Conservation (phyloP, 2,113 vertebrate genomes). For the Neofelis nebulosa region DNA sequence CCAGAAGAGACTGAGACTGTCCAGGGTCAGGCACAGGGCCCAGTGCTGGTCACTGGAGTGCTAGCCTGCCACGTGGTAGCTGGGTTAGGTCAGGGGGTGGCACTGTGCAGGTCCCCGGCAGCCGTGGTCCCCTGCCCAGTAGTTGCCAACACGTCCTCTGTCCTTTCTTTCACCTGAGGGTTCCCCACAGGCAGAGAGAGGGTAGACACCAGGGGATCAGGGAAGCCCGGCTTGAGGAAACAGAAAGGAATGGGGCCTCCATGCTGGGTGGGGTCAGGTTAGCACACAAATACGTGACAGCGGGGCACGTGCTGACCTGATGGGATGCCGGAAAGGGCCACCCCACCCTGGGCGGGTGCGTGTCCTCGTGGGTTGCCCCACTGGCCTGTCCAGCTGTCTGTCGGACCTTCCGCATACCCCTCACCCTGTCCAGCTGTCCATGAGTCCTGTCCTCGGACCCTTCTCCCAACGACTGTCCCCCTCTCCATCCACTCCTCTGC, state of each 20-base stretch:
- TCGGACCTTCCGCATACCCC: neutral
- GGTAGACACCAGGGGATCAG: neutral
- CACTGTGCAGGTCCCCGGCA: neutral
- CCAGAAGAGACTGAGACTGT: neutral
- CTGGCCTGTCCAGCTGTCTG: neutral
- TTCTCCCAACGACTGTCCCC: neutral
- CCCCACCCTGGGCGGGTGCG: neutral
- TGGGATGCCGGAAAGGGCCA: neutral
- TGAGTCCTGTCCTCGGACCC: neutral
- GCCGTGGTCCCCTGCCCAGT: neutral
- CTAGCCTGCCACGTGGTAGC: neutral
- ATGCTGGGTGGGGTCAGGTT: neutral
- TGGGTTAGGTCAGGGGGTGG: neutral
- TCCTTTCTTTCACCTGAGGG: neutral
- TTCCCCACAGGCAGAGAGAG: neutral
- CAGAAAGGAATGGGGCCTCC: constrained; percentile 41
- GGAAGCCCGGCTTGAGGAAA: neutral
- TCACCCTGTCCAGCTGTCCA: neutral
- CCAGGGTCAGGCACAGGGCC: neutral
- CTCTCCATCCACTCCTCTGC: neutral
- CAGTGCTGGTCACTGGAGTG: constrained; percentile 30
- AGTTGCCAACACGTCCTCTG: neutral
- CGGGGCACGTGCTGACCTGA: neutral
- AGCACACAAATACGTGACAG: neutral
- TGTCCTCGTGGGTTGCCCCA: neutral